Percentiles rank a stretch among this genome's conserved stretches.
These are phyloP conservation scores for Turdus rufiventris DNA, from an alignment of 2,113 vertebrate genomes.

Conservation along the genomic window DNA sequence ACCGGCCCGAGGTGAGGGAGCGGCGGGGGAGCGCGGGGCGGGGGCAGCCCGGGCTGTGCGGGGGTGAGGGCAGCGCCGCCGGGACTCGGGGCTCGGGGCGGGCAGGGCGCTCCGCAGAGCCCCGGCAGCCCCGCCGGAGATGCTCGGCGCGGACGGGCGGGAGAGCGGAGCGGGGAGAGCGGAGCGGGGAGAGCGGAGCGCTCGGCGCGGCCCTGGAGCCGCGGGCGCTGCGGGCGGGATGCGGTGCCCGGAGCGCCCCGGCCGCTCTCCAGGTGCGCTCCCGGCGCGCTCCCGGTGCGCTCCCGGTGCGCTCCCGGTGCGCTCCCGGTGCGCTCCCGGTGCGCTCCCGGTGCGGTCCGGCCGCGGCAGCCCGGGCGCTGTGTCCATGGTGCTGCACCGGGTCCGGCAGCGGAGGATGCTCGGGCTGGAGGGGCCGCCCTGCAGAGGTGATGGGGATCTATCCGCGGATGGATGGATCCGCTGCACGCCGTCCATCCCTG, in stretches of 20 bases:
- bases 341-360: not conserved
- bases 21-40: not conserved
- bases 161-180: not conserved
- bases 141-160: too few relatives aligned
- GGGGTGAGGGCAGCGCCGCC: not conserved
- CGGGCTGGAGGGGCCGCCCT: not conserved
- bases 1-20: not conserved
- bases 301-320: too few relatives aligned
- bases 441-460: not conserved
- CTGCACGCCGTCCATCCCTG: accelerated
- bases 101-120: too few relatives aligned
- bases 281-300: not conserved
- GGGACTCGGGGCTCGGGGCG: not conserved
- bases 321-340: too few relatives aligned
- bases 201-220: not conserved
- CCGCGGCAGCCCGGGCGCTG: not conserved
- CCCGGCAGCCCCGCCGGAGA: not conserved
- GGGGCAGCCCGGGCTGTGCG: not conserved
- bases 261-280: not conserved
- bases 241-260: not conserved
- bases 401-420: not conserved
- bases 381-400: constrained; percentile 43
- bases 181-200: too few relatives aligned
- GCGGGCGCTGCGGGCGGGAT: not conserved
- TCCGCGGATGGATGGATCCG: not conserved